A percentile compares a stretch with the other conserved stretches of the same genome.
phyloP scores from a whole-genome alignment of 2,113 vertebrate genomes.

The Triplophysa siluroides region DNA sequence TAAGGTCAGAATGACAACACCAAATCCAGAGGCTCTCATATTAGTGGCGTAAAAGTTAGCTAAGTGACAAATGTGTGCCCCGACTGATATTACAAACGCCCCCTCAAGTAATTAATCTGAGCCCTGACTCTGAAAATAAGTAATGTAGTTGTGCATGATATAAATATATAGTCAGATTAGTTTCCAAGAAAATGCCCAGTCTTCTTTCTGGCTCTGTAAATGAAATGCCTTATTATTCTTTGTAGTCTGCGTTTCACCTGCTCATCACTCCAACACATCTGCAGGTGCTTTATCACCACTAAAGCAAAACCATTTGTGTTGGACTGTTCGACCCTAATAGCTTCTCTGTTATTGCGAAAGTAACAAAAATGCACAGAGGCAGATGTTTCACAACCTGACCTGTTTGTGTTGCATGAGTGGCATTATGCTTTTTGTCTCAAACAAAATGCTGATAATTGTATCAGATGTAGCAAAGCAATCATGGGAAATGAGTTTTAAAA shows the following conservation, averaged over 20 bases:
- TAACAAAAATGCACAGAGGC: neutral
- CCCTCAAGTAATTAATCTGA: too few species aligned
- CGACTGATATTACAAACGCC: too few species aligned
- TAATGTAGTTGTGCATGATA: neutral
- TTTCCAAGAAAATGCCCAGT: neutral
- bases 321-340: neutral
- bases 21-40: too few species aligned
- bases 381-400: neutral
- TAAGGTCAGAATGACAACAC: too few species aligned
- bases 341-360: neutral
- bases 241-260: neutral
- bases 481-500: conserved; percentile 1
- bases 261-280: neutral
- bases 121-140: neutral
- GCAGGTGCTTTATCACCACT: neutral
- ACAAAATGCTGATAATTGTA: conserved; percentile 2
- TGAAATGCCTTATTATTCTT: neutral
- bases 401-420: conserved; percentile 3
- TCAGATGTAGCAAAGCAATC: conserved; percentile 1
- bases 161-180: neutral
- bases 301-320: neutral
- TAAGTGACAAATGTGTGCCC: too few species aligned
- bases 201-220: neutral
- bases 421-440: conserved; percentile 1
- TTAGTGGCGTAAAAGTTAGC: too few species aligned